Percentiles rank a stretch among this genome's conserved stretches.
These are phyloP conservation scores for Ciconia boyciana DNA, from an alignment of 2,113 vertebrate genomes.

Conservation along the genomic window DNA sequence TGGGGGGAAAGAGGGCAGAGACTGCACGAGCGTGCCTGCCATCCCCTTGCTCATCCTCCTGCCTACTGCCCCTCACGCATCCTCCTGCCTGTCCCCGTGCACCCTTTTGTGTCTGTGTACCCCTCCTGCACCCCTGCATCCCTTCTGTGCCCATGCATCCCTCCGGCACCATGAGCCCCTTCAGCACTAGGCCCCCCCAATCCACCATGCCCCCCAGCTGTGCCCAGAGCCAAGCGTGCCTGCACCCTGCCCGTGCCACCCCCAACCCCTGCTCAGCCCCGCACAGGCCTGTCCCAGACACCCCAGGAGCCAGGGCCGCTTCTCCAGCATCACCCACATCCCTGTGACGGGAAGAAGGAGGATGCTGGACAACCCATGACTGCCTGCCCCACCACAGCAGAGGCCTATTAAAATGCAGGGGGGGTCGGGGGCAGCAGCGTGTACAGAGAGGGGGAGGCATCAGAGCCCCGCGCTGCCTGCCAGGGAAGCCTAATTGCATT, in stretches of 20 bases:
- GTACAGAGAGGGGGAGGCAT: neutral
- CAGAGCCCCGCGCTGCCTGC: neutral
- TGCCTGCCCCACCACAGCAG: neutral
- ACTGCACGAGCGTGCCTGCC: neutral
- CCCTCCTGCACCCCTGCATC: neutral
- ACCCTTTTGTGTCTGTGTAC: neutral
- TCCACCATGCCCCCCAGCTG: fast-evolving
- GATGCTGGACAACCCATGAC: fast-evolving
- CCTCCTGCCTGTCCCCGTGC: neutral
- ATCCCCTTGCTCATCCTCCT: neutral
- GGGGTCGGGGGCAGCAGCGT: neutral
- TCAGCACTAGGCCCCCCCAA: fast-evolving
- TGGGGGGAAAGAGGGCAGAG: slow-evolving; percentile 45
- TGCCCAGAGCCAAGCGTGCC: neutral
- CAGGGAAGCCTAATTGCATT: neutral
- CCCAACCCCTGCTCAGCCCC: neutral
- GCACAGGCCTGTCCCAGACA: neutral
- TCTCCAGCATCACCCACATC: neutral
- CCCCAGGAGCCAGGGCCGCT: neutral
- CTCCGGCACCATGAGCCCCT: fast-evolving
- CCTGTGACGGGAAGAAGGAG: neutral
- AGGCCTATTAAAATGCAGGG: neutral
- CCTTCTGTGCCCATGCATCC: neutral
- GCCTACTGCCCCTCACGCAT: neutral
- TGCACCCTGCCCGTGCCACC: neutral